A percentile compares a stretch with the other conserved stretches of the same genome.
These are phyloP conservation scores for Sphaeramia orbicularis DNA, from an alignment of 2,797 vertebrate genomes.

Conservation along the genomic window DNA sequence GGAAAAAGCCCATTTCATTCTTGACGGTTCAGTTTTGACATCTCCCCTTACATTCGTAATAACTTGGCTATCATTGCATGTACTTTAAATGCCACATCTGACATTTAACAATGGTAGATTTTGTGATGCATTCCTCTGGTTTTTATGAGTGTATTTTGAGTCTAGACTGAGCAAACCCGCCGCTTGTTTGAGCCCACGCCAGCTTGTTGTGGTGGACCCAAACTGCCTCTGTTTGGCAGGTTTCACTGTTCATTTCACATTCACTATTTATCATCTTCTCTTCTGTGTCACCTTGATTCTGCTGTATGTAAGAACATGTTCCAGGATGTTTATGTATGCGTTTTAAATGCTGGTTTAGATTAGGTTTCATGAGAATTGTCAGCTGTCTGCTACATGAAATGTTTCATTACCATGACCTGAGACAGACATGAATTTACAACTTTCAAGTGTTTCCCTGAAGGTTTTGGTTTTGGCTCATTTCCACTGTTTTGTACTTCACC, in stretches of 20 bases:
- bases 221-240: constrained; percentile 59
- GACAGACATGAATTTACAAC: constrained; percentile 23
- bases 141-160: constrained; percentile 65
- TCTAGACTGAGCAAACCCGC: constrained; percentile 68
- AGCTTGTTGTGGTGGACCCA: constrained; percentile 65
- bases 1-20: constrained; percentile 20
- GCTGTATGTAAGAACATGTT: constrained; percentile 19
- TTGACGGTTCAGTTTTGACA: constrained; percentile 25
- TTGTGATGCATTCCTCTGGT: constrained; percentile 46
- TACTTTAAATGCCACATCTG: constrained; percentile 30
- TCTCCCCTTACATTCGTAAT: constrained; percentile 5
- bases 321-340: constrained; percentile 4
- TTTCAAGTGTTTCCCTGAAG: constrained; percentile 16
- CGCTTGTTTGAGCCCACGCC: constrained; percentile 67
- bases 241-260: constrained; percentile 28
- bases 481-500: constrained; percentile 8
- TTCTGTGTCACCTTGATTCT: constrained; percentile 15
- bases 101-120: constrained; percentile 47
- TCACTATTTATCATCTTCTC: constrained; percentile 32
- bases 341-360: constrained; percentile 13
- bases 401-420: constrained; percentile 31
- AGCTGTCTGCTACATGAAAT: constrained; percentile 43
- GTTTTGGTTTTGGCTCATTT: not conserved
- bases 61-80: constrained; percentile 28
- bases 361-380: constrained; percentile 19